These are phyloP conservation scores for Acanthopleura granulata DNA, from an alignment of 2,888 invertebrate genomes.

Conservation along the genomic window DNA sequence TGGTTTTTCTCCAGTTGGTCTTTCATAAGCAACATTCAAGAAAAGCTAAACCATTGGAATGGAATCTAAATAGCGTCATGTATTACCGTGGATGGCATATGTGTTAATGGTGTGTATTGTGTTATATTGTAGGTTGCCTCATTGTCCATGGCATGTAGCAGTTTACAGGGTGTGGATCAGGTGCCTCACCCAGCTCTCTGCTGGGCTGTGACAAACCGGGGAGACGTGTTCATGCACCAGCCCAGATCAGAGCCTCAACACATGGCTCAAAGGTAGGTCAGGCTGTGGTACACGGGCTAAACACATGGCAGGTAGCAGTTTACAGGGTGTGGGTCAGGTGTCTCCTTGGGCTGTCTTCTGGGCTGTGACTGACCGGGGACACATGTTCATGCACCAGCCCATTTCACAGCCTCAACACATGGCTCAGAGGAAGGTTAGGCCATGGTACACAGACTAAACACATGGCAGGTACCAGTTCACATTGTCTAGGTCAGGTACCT, in stretches of 20 bases:
- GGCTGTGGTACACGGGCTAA: too few species aligned
- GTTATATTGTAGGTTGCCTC: conserved; percentile 41
- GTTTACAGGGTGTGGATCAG: conserved; percentile 80
- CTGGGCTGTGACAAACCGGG: conserved; percentile 84
- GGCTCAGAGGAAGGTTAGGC: too few species aligned
- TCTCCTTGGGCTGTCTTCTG: conserved; percentile 83
- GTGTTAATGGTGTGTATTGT: too few species aligned
- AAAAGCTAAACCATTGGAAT: too few species aligned
- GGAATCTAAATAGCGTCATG: too few species aligned
- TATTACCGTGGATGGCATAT: too few species aligned
- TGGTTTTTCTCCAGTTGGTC: too few species aligned
- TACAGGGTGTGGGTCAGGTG: conserved; percentile 79
- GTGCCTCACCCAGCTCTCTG: conserved; percentile 80
- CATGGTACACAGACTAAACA: too few species aligned
- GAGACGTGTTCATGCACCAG: conserved; percentile 87
- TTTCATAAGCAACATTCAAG: too few species aligned
- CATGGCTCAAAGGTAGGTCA: conserved; percentile 66
- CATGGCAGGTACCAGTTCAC: too few species aligned
- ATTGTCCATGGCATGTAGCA: conserved; percentile 76
- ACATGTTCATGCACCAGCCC: conserved; percentile 83
- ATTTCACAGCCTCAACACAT: neutral
- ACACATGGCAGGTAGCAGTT: conserved; percentile 71
- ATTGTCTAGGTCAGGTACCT: too few species aligned
- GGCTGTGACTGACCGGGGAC: conserved; percentile 83
- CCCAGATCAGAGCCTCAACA: conserved; percentile 29